Conservation (phyloP, 2,888 invertebrate genomes). For the Pyrochroa serraticornis region DNA sequence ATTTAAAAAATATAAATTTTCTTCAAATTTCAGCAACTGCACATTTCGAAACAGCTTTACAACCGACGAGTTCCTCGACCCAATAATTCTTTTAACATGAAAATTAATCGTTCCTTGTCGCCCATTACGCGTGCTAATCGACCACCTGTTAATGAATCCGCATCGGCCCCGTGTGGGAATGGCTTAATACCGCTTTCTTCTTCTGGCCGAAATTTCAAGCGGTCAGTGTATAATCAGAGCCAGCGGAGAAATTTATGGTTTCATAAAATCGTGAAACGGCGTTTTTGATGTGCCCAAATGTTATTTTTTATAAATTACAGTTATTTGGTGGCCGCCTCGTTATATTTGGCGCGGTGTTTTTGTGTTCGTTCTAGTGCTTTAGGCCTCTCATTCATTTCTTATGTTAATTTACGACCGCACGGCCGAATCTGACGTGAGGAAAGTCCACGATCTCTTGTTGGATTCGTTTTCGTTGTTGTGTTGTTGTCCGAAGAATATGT, state of each 20-base stretch:
- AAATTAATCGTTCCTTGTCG: too few relatives aligned
- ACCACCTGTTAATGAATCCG: too few relatives aligned
- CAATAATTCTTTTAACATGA: too few relatives aligned
- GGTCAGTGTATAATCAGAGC: conserved; percentile 25
- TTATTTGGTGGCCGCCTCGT: conserved; percentile 39
- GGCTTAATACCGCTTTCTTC: conserved; percentile 5
- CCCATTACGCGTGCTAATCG: too few relatives aligned
- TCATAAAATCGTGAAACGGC: conserved; percentile 30
- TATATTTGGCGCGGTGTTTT: conserved; percentile 40
- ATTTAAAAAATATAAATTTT: too few relatives aligned
- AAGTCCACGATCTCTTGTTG: conserved; percentile 10
- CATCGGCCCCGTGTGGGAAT: too few relatives aligned
- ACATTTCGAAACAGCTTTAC: too few relatives aligned
- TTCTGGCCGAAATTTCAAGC: neutral
- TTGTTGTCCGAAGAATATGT: neutral
- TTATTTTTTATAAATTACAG: conserved; percentile 39
- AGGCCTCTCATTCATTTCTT: conserved; percentile 39
- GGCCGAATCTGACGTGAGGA: conserved; percentile 21
- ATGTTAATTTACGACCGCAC: conserved; percentile 34
- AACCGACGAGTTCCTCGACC: too few relatives aligned
- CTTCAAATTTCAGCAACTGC: too few relatives aligned
- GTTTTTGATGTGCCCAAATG: conserved; percentile 27
- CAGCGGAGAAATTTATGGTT: conserved; percentile 28
- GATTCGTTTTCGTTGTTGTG: conserved; percentile 14
- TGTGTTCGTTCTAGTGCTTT: conserved; percentile 35